Conservation (phyloP, 2,113 vertebrate species). For the Microtus ochrogaster region DNA sequence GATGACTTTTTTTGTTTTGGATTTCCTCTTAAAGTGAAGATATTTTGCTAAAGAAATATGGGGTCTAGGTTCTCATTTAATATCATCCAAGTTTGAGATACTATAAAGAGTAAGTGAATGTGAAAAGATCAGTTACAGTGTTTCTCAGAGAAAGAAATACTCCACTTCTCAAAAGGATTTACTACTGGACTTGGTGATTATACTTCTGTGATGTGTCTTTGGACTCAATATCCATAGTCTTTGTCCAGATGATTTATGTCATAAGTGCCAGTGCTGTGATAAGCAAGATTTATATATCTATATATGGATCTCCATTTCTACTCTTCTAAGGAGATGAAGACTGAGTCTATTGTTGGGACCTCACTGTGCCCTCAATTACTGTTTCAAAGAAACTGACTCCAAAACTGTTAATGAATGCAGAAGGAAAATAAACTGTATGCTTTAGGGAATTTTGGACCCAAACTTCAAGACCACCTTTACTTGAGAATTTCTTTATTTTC, state of each 20-base stretch:
- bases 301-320: background rate
- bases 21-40: background rate
- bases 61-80: background rate
- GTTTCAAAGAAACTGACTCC: background rate
- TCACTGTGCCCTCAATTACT: background rate
- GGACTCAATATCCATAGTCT: background rate
- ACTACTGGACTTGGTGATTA: background rate
- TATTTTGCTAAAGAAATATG: background rate
- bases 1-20: background rate
- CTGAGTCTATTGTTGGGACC: background rate
- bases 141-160: background rate
- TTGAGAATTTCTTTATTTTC: background rate
- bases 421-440: background rate
- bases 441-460: background rate
- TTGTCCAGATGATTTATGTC: background rate
- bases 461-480: background rate
- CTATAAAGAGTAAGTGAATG: background rate
- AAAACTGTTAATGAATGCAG: background rate
- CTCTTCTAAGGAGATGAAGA: background rate
- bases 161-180: background rate
- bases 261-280: background rate
- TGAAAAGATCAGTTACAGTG: background rate
- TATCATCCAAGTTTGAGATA: background rate
- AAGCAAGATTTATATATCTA: background rate
- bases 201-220: background rate